A percentile compares a stretch with the other conserved stretches of the same genome.
phyloP scores from a whole-genome alignment of 2,888 invertebrate genomes.

The Brachynemurus nebulosus region DNA sequence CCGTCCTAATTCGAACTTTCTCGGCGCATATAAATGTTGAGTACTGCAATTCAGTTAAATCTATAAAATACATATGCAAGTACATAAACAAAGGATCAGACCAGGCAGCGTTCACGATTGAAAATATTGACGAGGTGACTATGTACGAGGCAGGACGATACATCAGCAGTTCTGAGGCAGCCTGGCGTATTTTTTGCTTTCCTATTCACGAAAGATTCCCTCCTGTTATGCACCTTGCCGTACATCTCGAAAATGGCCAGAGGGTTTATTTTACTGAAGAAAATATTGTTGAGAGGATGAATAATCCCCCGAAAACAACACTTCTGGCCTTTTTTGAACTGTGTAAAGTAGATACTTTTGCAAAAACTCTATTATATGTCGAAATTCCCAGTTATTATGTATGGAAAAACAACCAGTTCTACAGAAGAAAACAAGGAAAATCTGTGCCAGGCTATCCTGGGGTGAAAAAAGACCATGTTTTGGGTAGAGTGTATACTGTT shows the following conservation, averaged over 20 bases:
- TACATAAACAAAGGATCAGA: conserved; percentile 6
- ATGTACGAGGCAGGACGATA: conserved; percentile 3
- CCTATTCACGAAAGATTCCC: conserved; percentile 5
- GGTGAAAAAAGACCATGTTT: conserved; percentile 9
- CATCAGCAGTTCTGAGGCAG: conserved; percentile 5
- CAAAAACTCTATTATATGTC: conserved; percentile 14
- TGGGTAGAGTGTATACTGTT: conserved; percentile 15
- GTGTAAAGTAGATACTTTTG: conserved; percentile 24
- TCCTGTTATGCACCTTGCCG: conserved; percentile 3
- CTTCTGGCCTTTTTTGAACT: conserved; percentile 25
- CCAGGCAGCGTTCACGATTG: conserved; percentile 3
- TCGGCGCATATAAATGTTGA: conserved; percentile 5
- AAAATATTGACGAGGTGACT: conserved; percentile 2
- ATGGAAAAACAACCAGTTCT: conserved; percentile 13
- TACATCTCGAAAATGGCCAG: conserved; percentile 7
- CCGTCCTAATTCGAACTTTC: conserved; percentile 1
- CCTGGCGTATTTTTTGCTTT: conserved; percentile 3
- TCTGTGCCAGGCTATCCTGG: conserved; percentile 9
- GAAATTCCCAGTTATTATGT: conserved; percentile 22
- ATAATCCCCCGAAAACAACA: conserved; percentile 19
- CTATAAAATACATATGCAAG: conserved; percentile 2
- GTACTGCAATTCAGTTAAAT: conserved; percentile 6
- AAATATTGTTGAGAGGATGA: conserved; percentile 14
- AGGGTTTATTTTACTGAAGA: conserved; percentile 15
- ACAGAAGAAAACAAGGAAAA: conserved; percentile 15